Evolutionary conservation across 2,888 invertebrate species (phyloP), one percentile per base, ranked within the genome.

Genomic region (Tuta absoluta): DNA sequence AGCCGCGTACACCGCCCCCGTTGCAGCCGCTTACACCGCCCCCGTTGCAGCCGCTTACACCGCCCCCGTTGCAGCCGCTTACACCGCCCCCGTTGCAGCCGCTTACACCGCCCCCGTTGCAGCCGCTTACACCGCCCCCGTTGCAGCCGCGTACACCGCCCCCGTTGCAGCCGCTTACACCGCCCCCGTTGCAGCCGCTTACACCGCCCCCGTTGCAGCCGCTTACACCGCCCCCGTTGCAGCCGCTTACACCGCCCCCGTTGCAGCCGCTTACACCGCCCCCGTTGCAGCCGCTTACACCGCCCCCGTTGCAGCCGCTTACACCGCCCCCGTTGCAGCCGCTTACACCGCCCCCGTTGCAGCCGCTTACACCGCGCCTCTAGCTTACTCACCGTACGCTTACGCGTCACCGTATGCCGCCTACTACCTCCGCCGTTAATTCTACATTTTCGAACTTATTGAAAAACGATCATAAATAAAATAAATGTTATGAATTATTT

Each of bases 241-340:
- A 10, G 75, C 82, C 14, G 78, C 83, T 60, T 79, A 78, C 66
- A 75, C 79, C n/a, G 79, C 86, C 4, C 75, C 83, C 0, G 72
- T 79, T 14, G 77, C 81, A 14, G 79, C 84, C 33, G 67, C 67
- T 0, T 84, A 85, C 41, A 65, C 80, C 19, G 82, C 86, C 17
- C 78, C 82, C 23, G 69, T 84, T 33, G 78, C 77, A 1, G 63
- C 73, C 1, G 75, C 76, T 24, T 65, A 67, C 12, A 66, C 67
- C 28, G 77, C 79, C 5, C 68, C 78, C 0, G 75, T 81, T 14
- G 75, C 75, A 24, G 63, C 58, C 10, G 70, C 56, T 8, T 63
- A 63, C 59, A 69, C 77, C n/a, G 77, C 82, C 24, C 51, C 51
- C 51, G 23, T 23, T 24, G 3, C 24, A 53, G 79, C 84, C 28